phyloP scores from a whole-genome alignment of 2,797 vertebrate genomes.

The Poecilia velifera region DNA sequence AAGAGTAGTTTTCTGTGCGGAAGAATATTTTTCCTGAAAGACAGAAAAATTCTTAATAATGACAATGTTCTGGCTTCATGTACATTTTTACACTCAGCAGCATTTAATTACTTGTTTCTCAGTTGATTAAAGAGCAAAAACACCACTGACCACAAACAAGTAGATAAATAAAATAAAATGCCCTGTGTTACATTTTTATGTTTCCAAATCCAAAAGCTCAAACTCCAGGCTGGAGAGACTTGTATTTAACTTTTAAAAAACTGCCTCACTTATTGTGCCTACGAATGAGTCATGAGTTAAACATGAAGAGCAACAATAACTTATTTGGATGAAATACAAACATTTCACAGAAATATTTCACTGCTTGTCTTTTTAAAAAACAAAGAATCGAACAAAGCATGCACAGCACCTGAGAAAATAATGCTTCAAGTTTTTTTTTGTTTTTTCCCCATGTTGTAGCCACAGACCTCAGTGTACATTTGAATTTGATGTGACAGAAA shows the following conservation, averaged over 20 bases:
- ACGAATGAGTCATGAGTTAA: background rate
- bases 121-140: background rate
- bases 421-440: background rate
- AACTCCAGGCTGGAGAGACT: background rate
- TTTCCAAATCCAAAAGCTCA: background rate
- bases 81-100: conserved; percentile 7
- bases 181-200: background rate
- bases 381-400: background rate
- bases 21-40: conserved; percentile 50
- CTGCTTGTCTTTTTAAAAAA: background rate
- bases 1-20: conserved; percentile 40
- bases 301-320: background rate
- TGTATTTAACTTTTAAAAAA: background rate
- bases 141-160: background rate
- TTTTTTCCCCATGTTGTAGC: background rate
- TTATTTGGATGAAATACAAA: background rate
- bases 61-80: background rate
- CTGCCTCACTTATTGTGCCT: background rate
- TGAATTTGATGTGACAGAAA: background rate
- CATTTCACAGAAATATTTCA: background rate
- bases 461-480: background rate
- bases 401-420: background rate
- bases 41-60: conserved; percentile 10
- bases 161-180: background rate
- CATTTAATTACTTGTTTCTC: background rate